A percentile compares a stretch with the other conserved stretches of the same genome.
Evolutionary conservation across 1,140 invertebrate genomes (phyloP).

Genomic region (Gryllus bimaculatus): DNA sequence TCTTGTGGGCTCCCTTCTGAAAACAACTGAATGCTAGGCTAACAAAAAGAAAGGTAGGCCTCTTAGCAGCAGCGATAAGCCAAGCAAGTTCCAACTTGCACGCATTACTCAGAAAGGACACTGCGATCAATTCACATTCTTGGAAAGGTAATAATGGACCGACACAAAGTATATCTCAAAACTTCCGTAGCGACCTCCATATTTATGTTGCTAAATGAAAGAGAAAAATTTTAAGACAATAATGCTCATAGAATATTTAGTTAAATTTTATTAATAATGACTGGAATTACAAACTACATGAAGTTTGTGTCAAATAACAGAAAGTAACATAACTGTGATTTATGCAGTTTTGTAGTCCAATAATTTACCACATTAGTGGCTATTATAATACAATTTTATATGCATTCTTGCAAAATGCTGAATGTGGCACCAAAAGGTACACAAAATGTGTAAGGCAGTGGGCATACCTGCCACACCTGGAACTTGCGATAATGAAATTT

Average conservation of each 20-base stretch:
- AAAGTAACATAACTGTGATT: not conserved
- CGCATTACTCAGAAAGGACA: no score
- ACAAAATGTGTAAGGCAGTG: not conserved
- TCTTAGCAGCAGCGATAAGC: no score
- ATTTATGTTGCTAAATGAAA: no score
- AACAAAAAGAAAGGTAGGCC: no score
- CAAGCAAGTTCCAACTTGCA: no score
- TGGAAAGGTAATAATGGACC: no score
- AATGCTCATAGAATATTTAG: not conserved
- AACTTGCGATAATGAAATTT: not conserved
- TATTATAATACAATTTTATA: not conserved
- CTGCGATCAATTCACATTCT: no score
- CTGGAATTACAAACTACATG: not conserved
- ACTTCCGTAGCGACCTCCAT: no score
- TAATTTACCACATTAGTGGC: not conserved
- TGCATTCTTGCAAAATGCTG: not conserved
- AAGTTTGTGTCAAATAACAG: conserved; percentile 1
- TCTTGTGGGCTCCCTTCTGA: no score
- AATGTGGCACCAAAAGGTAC: not conserved
- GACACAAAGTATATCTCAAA: no score
- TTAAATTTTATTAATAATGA: not conserved
- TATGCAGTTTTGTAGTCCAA: not conserved
- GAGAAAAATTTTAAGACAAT: no score
- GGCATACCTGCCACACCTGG: not conserved
- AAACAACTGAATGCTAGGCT: no score